Base-by-base conservation (phyloP, 2,113 vertebrate genomes). In the Falcunculus frontatus region DNA sequence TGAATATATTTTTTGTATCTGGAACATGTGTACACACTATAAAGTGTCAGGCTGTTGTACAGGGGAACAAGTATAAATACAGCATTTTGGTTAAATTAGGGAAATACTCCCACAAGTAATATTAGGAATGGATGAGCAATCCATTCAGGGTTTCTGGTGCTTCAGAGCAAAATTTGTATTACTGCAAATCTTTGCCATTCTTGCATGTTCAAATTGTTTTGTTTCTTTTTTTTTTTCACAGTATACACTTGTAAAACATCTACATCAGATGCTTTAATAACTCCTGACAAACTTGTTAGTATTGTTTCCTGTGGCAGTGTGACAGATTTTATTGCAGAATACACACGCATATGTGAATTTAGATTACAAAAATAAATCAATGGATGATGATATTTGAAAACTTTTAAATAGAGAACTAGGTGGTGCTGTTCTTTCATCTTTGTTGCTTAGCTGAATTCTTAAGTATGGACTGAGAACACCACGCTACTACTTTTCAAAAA, bases 391-490 rank as follows among this genome's bases (percentile, higher is more conserved):
- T 94, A 69, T 96, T 93, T 95, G 89, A 94, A 96, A 97, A 96
- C 95, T 95, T 97, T 93, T 94, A 86, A 88, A 96, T 52, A 96
- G 93, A 95, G 98, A 95, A 98, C 97, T 98, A 98, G 98, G 97
- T 98, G 98, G 98, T 98, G 98, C 98, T 98, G 95, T 98, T 98
- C 94, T 97, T 98, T 98, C 98, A 98, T 97, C 96, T 97, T 98
- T 98, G 94, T 95, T 78, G 93, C 81, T 96, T 59, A 82, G 82
- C 96, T 93, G 85, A 74, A 84, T 97, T 95, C 89, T 93, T 95
- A 94, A 93, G 83, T 88, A 37, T 80, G 90, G 68, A 57, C 93
- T 89, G 91, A 78, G 89, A 95, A 87, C 85, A 77, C 41, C 72
- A 72, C 78, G 88, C 94, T 76, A 81, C 53, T 87, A 52, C 29